These are phyloP conservation scores for Ptychodera flava DNA, from an alignment of 35 echinoderm and acorn worm species.

Conservation along the genomic window DNA sequence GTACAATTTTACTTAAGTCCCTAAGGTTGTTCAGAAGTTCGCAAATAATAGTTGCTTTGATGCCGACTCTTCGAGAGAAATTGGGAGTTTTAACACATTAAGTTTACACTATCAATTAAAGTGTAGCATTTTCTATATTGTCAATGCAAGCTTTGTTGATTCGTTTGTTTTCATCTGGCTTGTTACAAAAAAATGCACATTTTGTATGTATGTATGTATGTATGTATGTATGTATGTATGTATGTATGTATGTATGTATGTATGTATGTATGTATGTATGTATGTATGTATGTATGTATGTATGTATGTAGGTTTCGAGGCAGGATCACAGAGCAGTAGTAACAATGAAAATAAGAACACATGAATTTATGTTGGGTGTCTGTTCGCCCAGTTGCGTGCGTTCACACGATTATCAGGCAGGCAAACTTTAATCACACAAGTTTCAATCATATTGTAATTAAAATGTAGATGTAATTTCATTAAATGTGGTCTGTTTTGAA, in stretches of 20 bases:
- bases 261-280: background rate
- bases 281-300: slow-evolving; percentile 2
- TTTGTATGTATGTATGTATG: background rate
- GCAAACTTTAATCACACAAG: background rate
- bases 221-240: background rate
- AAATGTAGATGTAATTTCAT: background rate
- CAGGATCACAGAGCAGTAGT: no score
- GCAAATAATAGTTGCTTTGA: no score
- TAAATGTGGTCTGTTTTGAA: background rate
- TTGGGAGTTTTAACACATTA: no score
- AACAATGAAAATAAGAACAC: no score
- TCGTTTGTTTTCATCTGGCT: background rate
- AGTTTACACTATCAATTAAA: background rate
- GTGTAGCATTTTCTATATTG: background rate
- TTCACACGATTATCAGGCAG: background rate
- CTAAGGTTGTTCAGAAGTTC: no score
- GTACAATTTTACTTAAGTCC: background rate
- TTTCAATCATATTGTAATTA: background rate
- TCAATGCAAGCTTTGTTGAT: background rate
- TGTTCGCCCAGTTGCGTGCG: no score
- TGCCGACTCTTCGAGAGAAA: no score
- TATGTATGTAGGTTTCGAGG: background rate
- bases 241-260: background rate
- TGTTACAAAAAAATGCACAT: background rate
- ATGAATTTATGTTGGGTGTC: no score